Percentiles rank a stretch among this genome's conserved stretches.
These are phyloP conservation scores for Adelognathus sp. DNA, from an alignment of 2,888 invertebrate species.

Conservation along the genomic window DNA sequence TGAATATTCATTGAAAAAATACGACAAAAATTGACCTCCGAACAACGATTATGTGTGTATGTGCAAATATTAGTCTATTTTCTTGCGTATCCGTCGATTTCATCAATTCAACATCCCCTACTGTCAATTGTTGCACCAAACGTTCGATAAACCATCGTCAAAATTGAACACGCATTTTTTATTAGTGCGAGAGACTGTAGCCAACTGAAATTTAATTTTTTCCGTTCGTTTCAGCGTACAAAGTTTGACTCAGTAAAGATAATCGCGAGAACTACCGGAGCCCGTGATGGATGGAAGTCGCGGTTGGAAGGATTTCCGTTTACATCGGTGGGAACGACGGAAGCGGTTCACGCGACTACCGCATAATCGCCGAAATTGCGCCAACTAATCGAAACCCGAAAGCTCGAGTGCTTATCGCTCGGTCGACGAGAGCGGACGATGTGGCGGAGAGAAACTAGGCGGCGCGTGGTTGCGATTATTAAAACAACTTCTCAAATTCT, in stretches of 20 bases:
- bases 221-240: not conserved
- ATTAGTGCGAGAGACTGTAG: too few species aligned
- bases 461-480: not conserved
- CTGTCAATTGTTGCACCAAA: too few species aligned
- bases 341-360: constrained; percentile 35
- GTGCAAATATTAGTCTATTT: too few species aligned
- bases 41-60: too few species aligned
- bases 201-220: constrained; percentile 71
- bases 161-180: too few species aligned
- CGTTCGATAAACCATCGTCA: too few species aligned
- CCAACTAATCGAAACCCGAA: constrained; percentile 13
- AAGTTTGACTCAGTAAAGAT: not conserved
- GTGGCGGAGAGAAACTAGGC: constrained; percentile 12
- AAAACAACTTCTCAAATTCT: constrained; percentile 65
- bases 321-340: constrained; percentile 19
- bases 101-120: too few species aligned
- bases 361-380: constrained; percentile 33
- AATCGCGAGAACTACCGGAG: not conserved
- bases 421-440: constrained; percentile 47
- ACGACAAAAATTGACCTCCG: too few species aligned
- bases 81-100: too few species aligned
- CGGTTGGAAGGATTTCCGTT: constrained; percentile 47
- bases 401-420: constrained; percentile 53
- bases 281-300: constrained; percentile 14
- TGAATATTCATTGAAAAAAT: too few species aligned